Evolutionary conservation across 2,888 invertebrate species (phyloP).

Genomic region (Coleophora deauratella): DNA sequence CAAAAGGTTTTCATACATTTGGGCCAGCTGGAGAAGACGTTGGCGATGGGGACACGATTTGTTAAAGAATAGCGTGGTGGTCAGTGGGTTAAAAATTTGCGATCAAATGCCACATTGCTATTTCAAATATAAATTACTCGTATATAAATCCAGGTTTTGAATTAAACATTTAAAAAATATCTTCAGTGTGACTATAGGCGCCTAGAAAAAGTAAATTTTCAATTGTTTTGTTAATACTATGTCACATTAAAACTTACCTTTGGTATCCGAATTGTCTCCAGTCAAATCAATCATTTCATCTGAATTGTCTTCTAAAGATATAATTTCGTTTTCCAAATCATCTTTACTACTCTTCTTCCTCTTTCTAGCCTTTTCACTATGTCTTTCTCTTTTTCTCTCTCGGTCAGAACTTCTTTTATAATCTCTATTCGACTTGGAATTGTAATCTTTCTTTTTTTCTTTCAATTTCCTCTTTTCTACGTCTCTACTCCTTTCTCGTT

Average conservation of each 20-base stretch:
- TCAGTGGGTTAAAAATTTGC: no score
- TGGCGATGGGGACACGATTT: no score
- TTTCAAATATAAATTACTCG: no score
- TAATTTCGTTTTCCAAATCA: constrained; percentile 48
- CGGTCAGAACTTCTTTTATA: constrained; percentile 27
- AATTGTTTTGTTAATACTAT: no score
- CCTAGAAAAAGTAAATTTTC: no score
- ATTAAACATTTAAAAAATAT: no score
- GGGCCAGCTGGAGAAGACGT: no score
- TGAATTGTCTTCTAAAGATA: constrained; percentile 58
- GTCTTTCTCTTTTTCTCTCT: constrained; percentile 28
- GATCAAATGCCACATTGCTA: no score
- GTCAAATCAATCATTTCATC: constrained; percentile 76
- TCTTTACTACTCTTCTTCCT: constrained; percentile 33
- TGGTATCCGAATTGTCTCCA: constrained; percentile 67
- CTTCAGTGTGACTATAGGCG: no score
- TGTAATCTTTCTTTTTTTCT: constrained; percentile 39
- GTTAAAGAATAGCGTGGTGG: no score
- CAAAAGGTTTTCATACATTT: no score
- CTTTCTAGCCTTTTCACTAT: constrained; percentile 26
- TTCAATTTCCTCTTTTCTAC: constrained; percentile 41
- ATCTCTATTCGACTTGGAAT: constrained; percentile 40
- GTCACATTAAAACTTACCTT: constrained; percentile 31
- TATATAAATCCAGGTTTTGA: no score
- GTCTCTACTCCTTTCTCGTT: constrained; percentile 18